Percentiles rank a stretch among this genome's conserved stretches.
Evolutionary conservation across 2,888 invertebrate species (phyloP).

Genomic region (Lasiommata megera): DNA sequence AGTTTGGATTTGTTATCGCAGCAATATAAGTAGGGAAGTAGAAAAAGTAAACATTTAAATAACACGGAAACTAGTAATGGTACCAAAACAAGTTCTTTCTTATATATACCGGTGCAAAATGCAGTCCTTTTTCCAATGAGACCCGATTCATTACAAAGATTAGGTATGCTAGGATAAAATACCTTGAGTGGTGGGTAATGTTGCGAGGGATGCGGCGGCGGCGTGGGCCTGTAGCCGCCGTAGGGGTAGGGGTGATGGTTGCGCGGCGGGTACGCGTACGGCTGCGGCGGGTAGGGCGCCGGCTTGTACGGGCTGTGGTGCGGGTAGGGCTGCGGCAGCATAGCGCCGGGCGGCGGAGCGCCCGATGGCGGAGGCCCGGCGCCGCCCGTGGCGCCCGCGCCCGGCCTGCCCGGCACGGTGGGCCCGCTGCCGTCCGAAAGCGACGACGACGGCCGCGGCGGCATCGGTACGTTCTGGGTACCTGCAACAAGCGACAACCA

Average conservation of each 20-base stretch:
- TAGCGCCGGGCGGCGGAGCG: slow-evolving; percentile 64
- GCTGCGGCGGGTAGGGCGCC: slow-evolving; percentile 74
- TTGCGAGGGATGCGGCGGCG: slow-evolving; percentile 65
- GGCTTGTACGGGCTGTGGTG: slow-evolving; percentile 68
- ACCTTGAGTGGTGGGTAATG: slow-evolving; percentile 73
- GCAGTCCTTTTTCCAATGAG: no score
- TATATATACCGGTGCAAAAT: no score
- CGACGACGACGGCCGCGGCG: slow-evolving; percentile 95
- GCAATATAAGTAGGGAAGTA: no score
- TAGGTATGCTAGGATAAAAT: not conserved
- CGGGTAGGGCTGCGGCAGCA: slow-evolving; percentile 68
- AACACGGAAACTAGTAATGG: no score
- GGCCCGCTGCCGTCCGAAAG: slow-evolving; percentile 80
- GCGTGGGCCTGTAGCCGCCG: slow-evolving; percentile 65
- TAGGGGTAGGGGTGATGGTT: slow-evolving; percentile 77
- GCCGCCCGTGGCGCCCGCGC: slow-evolving; percentile 49
- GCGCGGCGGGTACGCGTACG: slow-evolving; percentile 69
- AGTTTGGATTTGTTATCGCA: no score
- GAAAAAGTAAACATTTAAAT: no score
- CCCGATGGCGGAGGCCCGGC: slow-evolving; percentile 54
- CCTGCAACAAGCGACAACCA: slow-evolving; percentile 77
- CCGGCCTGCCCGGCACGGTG: slow-evolving; percentile 48
- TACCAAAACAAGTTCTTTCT: no score
- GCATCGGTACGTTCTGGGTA: slow-evolving; percentile 97
- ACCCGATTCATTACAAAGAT: no score